phyloP scores from a whole-genome alignment of 2,888 invertebrate genomes.

The Julus scanicus region DNA sequence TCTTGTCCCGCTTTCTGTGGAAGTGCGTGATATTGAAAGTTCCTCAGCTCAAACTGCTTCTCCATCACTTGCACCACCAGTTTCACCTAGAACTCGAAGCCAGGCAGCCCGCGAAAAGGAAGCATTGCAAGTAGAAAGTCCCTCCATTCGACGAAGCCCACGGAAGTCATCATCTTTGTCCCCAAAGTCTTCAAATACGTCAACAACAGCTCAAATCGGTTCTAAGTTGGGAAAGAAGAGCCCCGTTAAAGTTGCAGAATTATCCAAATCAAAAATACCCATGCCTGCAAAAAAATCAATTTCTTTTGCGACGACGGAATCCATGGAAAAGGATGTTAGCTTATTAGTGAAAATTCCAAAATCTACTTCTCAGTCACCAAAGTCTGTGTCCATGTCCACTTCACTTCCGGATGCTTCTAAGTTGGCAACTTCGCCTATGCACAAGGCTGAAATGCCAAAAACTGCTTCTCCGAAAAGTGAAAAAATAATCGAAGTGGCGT shows the following conservation, averaged over 20 bases:
- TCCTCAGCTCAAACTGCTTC: neutral
- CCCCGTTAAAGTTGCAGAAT: neutral
- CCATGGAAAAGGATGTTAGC: neutral
- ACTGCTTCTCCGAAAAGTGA: neutral
- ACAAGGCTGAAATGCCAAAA: neutral
- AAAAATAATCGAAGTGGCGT: neutral
- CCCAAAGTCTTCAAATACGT: neutral
- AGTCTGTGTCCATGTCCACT: neutral
- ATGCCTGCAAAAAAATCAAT: neutral
- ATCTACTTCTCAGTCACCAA: neutral
- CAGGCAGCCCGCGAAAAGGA: neutral
- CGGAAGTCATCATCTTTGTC: neutral
- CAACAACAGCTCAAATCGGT: neutral
- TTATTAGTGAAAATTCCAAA: neutral
- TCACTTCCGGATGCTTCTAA: neutral
- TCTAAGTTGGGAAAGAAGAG: neutral
- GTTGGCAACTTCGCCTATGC: neutral
- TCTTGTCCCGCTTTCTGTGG: neutral
- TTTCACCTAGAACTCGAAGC: conserved; percentile 20
- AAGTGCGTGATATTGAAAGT: neutral
- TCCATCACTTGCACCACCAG: neutral
- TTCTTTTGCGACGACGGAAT: neutral
- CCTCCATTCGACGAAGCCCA: neutral
- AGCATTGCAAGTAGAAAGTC: neutral
- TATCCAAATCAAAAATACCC: neutral